Base-by-base conservation (phyloP, 1,140 invertebrate species). In the Scaptodrosophila lebanonensis region DNA sequence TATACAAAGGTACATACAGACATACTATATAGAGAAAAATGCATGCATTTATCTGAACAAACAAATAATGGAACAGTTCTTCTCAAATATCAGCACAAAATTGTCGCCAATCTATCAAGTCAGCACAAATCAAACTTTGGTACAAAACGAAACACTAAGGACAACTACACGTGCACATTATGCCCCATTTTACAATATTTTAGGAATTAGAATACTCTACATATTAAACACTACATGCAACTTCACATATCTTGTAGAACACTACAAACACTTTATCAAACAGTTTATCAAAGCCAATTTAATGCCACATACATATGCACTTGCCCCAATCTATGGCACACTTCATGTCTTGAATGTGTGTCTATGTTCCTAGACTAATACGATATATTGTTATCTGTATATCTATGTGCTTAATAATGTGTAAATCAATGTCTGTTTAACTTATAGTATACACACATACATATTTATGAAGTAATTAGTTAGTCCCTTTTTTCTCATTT, bases 401-500 rank as follows among this genome's bases (percentile, higher is more conserved):
- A n/a, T n/a, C n/a, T n/a, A n/a, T n/a, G n/a, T n/a, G n/a, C n/a
- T n/a, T n/a, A n/a, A n/a, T n/a, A n/a, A n/a, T n/a, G n/a, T n/a
- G n/a, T 50, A 39, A 35, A 15, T 16, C 17, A 13, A 9, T 38
- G 16, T n/a, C 15, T 47, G 11, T 48, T 44, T n/a, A n/a, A n/a
- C n/a, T n/a, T n/a, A n/a, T n/a, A n/a, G n/a, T n/a, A n/a, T n/a
- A n/a, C n/a, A n/a, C n/a, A n/a, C n/a, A n/a, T n/a, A n/a, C n/a
- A n/a, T n/a, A n/a, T n/a, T n/a, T n/a, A n/a, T n/a, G n/a, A n/a
- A n/a, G n/a, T 50, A 49, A 45, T 72, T 71, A 71, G 68, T 40
- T 71, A 71, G 62, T 72, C 50, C 50, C 51, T 57, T n/a, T 59
- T 70, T 66, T 66, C 45, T 54, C 47, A 57, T 36, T 70, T 60